Percentiles rank a stretch among this genome's conserved stretches.
Conservation (phyloP, 2,797 vertebrate genomes). For the Pangasius djambal region DNA sequence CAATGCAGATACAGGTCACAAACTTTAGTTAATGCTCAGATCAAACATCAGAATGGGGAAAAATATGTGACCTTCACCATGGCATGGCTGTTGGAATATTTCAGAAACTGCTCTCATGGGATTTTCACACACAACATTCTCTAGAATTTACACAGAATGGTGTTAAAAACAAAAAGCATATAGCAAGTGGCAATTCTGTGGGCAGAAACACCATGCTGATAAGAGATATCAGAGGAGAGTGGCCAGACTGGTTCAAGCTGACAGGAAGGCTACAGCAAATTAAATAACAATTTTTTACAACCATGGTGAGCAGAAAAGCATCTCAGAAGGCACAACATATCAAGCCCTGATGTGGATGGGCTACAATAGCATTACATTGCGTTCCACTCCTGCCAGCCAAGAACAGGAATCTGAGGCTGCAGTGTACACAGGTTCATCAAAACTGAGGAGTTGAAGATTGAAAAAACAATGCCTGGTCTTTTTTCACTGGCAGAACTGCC, state of each 20-base stretch:
- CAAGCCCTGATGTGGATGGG: neutral
- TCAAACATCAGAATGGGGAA: neutral
- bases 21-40: neutral
- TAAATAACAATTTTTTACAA: neutral
- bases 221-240: neutral
- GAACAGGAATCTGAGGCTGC: neutral
- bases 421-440: neutral
- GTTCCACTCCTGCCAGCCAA: neutral
- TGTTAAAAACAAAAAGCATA: neutral
- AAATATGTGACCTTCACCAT: neutral
- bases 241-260: neutral
- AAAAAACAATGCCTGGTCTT: neutral
- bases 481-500: neutral
- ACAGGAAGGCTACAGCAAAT: neutral
- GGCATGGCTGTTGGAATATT: neutral
- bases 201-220: too few relatives aligned
- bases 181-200: neutral
- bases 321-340: neutral
- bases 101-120: neutral
- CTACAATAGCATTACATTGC: neutral
- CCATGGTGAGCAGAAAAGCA: neutral
- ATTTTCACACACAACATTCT: too few relatives aligned
- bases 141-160: too few relatives aligned
- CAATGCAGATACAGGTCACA: neutral
- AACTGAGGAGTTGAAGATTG: neutral